Percentiles rank a stretch among this genome's conserved stretches.
Conservation (phyloP, 2,797 vertebrate genomes). For the Sebastes hubbsi region DNA sequence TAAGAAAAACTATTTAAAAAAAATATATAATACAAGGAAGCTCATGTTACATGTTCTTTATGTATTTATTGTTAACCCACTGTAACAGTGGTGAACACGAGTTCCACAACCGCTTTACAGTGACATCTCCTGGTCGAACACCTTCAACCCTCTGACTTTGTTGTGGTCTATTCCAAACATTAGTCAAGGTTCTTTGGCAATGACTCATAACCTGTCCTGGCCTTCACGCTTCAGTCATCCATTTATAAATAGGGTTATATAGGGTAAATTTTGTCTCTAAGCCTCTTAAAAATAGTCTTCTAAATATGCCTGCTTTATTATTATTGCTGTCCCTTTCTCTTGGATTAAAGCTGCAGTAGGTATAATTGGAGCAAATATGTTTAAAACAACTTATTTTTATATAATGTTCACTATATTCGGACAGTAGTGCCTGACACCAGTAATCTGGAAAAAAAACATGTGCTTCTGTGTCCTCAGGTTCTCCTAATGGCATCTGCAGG, state of each 20-base stretch:
- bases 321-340: background rate
- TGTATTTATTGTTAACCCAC: background rate
- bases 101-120: background rate
- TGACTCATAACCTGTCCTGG: background rate
- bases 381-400: too few species aligned
- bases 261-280: background rate
- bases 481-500: too few species aligned
- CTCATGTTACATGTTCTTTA: background rate
- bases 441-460: too few species aligned
- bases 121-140: conserved; percentile 36
- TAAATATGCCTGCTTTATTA: background rate
- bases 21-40: background rate
- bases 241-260: background rate
- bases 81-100: too few species aligned
- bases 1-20: too few species aligned
- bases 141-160: background rate
- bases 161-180: background rate
- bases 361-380: too few species aligned
- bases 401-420: too few species aligned
- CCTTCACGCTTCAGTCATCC: background rate
- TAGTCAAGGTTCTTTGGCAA: background rate
- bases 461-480: too few species aligned
- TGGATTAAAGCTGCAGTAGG: too few species aligned
- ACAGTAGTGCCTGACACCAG: too few species aligned
- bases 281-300: background rate